Evolutionary conservation across 2,113 vertebrate species (phyloP), one percentile per base, ranked within the genome.

Genomic region (Cyanoderma ruficeps): DNA sequence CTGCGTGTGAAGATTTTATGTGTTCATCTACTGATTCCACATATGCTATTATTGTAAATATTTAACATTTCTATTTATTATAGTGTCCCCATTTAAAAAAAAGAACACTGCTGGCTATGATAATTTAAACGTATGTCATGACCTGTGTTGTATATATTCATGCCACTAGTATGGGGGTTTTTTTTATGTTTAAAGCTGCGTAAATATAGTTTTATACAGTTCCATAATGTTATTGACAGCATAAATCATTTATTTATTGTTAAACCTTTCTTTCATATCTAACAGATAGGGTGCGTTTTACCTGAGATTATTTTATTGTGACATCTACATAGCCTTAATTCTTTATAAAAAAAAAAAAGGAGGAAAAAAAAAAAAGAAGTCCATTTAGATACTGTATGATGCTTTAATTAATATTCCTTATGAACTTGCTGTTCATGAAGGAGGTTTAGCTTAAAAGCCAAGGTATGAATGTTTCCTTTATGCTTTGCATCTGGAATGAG

Each of bases 41-140:
- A 39, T 92, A 94, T 96, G 94, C 94, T 97, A 97, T 97, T 97
- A 97, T 95, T 98, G 98, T 98, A 98, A 98, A 98, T 98, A 97
- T 95, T 97, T 97, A 94, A 97, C 96, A 67, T 96, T 94, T 97
- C 96, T 98, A 98, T 98, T 98, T 97, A 97, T 98, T 97, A 97
- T 96, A 86, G 93, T 97, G 96, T 97, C 95, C 96, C 91, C 93
- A 90, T 96, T 96, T 89, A 70, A 93, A 95, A 95, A 95, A 95
- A 86, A 95, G 91, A 93, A 95, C 96, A 97, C 97, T 91, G 91
- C 96, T 98, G 91, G 90, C 89, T 93, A 35, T 96, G 96, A 92
- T 97, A 97, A 96, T 97, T 87, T 91, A 94, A 97, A 94, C 71
- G 31, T 95, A 84, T 17, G 68, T 93, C 60, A 93, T 90, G 94